Conservation (phyloP, 1,140 invertebrate genomes). For the Diabrotica virgifera region DNA sequence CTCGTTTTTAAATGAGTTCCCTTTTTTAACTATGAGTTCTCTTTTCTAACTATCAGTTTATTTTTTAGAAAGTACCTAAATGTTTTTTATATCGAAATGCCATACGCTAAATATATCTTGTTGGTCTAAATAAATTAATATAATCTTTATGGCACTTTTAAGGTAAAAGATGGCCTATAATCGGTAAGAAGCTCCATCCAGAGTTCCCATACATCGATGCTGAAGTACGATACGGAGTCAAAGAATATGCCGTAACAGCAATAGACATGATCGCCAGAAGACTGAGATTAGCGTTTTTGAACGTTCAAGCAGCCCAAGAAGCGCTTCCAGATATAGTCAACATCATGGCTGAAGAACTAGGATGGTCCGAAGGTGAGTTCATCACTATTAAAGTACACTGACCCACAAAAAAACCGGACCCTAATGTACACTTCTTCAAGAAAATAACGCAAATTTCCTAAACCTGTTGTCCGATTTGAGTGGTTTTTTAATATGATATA, state of each 20-base stretch:
- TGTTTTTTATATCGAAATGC: too few relatives aligned
- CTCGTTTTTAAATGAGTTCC: too few relatives aligned
- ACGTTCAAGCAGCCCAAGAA: slow-evolving; percentile 95
- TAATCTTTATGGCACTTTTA: background rate
- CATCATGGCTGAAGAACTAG: slow-evolving; percentile 95
- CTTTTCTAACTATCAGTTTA: background rate
- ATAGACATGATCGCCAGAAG: slow-evolving; percentile 95
- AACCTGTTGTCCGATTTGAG: too few relatives aligned
- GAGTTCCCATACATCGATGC: slow-evolving; percentile 99
- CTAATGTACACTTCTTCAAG: too few relatives aligned
- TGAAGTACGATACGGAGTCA: slow-evolving; percentile 83
- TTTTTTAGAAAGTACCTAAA: background rate
- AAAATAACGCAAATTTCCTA: too few relatives aligned
- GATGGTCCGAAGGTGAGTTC: slow-evolving; percentile 76
- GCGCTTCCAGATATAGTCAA: slow-evolving; percentile 87
- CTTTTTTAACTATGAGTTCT: background rate
- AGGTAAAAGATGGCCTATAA: slow-evolving; percentile 89
- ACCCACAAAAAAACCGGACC: too few relatives aligned
- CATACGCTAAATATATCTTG: too few relatives aligned
- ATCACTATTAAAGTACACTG: background rate
- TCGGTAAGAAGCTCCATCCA: slow-evolving; percentile 92
- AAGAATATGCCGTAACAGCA: slow-evolving; percentile 94
- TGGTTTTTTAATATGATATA: too few relatives aligned
- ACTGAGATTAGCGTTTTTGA: slow-evolving; percentile 90
- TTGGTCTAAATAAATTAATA: background rate